Evolutionary conservation across 2,113 vertebrate species (phyloP).

Genomic region (Ammospiza caudacuta): DNA sequence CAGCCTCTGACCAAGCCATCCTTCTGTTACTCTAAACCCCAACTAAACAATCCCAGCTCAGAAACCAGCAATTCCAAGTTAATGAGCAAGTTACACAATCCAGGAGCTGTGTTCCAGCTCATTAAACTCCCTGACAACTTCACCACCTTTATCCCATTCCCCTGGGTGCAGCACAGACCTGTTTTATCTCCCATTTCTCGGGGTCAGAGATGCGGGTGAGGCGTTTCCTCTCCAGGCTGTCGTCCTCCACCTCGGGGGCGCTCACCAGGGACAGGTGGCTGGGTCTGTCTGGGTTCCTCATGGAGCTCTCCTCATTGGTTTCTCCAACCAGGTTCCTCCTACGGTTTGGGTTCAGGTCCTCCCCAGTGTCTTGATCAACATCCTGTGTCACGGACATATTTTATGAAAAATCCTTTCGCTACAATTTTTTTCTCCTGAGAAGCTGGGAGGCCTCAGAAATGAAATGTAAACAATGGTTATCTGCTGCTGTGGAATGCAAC

Average conservation of each 20-base stretch:
- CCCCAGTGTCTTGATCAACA: constrained; percentile 95
- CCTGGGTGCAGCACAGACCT: constrained; percentile 72
- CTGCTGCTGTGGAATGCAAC: no score
- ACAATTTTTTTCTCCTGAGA: no score
- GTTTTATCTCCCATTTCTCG: constrained; percentile 98
- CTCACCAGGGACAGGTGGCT: constrained; percentile 91
- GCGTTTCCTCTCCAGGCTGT: constrained; percentile 92
- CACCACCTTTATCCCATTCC: no score
- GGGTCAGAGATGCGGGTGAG: constrained; percentile 97
- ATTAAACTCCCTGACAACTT: not conserved
- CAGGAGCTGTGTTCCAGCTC: not conserved
- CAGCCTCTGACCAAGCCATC: not conserved
- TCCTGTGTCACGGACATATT: constrained; percentile 52
- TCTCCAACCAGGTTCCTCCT: constrained; percentile 89
- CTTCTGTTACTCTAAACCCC: not conserved
- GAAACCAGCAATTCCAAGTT: not conserved
- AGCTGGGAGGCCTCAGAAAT: no score
- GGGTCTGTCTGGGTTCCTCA: constrained; percentile 95
- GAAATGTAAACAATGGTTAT: no score
- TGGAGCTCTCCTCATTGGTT: constrained; percentile 84
- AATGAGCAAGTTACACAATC: not conserved
- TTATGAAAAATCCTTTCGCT: no score
- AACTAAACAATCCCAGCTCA: not conserved
- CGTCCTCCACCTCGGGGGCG: constrained; percentile 92
- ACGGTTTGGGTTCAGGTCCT: constrained; percentile 95